These are phyloP conservation scores for Exephanes ischioxanthus DNA, from an alignment of 2,888 invertebrate species.

Conservation along the genomic window DNA sequence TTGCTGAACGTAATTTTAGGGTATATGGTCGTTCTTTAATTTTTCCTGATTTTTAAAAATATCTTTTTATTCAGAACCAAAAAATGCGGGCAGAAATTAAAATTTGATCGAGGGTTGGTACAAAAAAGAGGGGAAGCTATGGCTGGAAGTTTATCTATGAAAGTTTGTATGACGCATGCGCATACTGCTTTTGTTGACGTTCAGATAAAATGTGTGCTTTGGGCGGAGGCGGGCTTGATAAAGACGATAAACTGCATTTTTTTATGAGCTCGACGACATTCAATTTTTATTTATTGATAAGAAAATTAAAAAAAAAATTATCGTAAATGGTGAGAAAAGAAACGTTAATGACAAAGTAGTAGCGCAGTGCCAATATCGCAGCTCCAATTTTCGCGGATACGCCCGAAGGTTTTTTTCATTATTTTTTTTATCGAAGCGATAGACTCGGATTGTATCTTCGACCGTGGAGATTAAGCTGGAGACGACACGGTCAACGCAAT, in stretches of 20 bases:
- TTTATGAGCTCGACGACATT: background rate
- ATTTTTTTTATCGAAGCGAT: constrained; percentile 25
- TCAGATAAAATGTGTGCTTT: background rate
- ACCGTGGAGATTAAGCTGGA: constrained; percentile 21
- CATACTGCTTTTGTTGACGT: constrained; percentile 5
- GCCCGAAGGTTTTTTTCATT: background rate
- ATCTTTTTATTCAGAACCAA: no score
- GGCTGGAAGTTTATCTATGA: no score
- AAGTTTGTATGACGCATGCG: background rate
- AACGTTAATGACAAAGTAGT: background rate
- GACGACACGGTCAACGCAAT: constrained; percentile 23
- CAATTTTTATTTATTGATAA: background rate
- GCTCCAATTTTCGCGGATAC: background rate
- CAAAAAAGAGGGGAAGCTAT: no score
- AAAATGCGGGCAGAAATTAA: no score
- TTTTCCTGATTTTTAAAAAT: no score
- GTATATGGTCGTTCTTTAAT: no score
- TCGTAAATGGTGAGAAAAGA: background rate
- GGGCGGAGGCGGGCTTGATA: background rate
- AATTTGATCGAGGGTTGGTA: no score
- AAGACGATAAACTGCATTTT: background rate
- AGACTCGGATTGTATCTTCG: constrained; percentile 2
- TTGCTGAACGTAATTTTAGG: no score
- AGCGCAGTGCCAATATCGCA: background rate
- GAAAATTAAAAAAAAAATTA: background rate